Percentiles rank a stretch among this genome's conserved stretches.
phyloP scores from a whole-genome alignment of 2,888 invertebrate species.

The Polymixis flavicincta region DNA sequence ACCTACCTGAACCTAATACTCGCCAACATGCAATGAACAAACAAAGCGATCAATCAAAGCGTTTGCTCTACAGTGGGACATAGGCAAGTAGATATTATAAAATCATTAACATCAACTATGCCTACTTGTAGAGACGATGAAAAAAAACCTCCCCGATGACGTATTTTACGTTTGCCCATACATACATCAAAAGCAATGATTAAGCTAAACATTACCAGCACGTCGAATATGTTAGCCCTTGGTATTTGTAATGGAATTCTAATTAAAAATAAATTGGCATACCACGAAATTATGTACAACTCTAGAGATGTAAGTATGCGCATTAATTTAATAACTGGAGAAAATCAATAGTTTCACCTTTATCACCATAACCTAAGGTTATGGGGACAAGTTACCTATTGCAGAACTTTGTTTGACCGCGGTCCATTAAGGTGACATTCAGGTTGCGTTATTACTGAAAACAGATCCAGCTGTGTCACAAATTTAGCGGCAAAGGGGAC shows the following conservation, averaged over 20 bases:
- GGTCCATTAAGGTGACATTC: conserved; percentile 13
- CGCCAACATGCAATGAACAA: neutral
- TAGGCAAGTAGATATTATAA: conserved; percentile 3
- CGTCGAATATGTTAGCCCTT: conserved; percentile 35
- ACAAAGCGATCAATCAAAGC: conserved; percentile 12
- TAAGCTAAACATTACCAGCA: conserved; percentile 47
- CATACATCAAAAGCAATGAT: conserved; percentile 39
- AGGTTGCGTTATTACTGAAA: conserved; percentile 11
- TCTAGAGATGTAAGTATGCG: conserved; percentile 54
- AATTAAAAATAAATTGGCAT: conserved; percentile 61
- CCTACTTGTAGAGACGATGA: neutral
- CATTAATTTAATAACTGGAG: conserved; percentile 48
- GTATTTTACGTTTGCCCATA: neutral
- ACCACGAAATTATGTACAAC: conserved; percentile 46
- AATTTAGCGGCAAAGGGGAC: neutral
- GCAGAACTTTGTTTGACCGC: conserved; percentile 12
- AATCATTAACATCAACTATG: neutral
- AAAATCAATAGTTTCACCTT: conserved; percentile 57
- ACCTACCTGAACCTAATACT: neutral
- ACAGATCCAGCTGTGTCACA: neutral
- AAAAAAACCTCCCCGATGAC: neutral
- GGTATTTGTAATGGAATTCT: conserved; percentile 54
- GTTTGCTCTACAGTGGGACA: neutral
- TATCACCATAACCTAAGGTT: conserved; percentile 34
- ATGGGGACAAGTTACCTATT: conserved; percentile 21